Conservation (phyloP, 2,888 invertebrate species). For the Morpho helenor region DNA sequence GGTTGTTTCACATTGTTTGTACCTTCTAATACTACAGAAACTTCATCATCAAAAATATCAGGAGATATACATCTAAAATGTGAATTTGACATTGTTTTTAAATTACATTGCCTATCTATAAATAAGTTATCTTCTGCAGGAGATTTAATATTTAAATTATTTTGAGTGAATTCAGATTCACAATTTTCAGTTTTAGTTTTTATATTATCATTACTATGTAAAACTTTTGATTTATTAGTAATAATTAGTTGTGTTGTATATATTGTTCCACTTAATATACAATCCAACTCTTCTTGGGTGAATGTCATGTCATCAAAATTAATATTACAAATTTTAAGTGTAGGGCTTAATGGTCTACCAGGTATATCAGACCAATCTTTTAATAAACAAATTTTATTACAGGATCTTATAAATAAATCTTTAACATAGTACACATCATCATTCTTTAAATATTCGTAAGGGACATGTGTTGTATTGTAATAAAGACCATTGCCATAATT, state of each 20-base stretch:
- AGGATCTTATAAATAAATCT: slow-evolving; percentile 61
- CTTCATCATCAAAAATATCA: slow-evolving; percentile 72
- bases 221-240: slow-evolving; percentile 16
- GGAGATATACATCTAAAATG: slow-evolving; percentile 56
- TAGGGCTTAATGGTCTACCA: slow-evolving; percentile 80
- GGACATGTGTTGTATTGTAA: slow-evolving; percentile 44
- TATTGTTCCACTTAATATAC: slow-evolving; percentile 55
- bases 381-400: slow-evolving; percentile 60
- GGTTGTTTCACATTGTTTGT: slow-evolving; percentile 16
- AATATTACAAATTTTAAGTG: slow-evolving; percentile 33
- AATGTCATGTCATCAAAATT: slow-evolving; percentile 52
- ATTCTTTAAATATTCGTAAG: slow-evolving; percentile 46
- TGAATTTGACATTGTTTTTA: not conserved
- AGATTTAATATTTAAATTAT: slow-evolving; percentile 1
- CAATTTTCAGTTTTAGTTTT: no score
- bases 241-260: slow-evolving; percentile 43
- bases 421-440: slow-evolving; percentile 64
- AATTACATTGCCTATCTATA: not conserved
- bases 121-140: not conserved
- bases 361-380: slow-evolving; percentile 81
- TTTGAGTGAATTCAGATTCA: not conserved
- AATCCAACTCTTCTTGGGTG: slow-evolving; percentile 56
- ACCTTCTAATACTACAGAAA: slow-evolving; percentile 32
- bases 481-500: slow-evolving; percentile 33
- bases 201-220: no score